phyloP scores from a whole-genome alignment of 2,113 vertebrate genomes.

The Cygnus buccinator region DNA sequence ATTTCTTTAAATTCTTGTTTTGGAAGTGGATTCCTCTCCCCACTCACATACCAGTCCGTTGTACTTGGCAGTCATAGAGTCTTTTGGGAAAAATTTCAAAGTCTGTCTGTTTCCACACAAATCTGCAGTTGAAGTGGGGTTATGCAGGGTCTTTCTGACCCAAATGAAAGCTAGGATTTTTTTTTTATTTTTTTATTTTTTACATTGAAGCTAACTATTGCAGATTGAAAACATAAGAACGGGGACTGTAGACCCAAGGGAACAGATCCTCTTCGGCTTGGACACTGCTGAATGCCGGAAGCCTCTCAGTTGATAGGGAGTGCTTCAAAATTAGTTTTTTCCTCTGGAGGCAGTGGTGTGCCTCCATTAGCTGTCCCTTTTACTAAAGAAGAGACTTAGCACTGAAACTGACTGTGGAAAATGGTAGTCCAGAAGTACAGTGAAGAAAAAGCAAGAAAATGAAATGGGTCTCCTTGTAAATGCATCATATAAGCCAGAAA shows the following conservation, averaged over 20 bases:
- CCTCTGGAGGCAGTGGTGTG: not conserved
- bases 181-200: not conserved
- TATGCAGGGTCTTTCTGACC: not conserved
- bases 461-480: not conserved
- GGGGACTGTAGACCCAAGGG: not conserved
- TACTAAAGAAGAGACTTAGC: not conserved
- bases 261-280: not conserved
- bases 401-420: not conserved
- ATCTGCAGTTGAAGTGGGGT: not conserved
- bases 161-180: not conserved
- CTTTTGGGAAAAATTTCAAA: not conserved
- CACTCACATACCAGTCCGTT: not conserved
- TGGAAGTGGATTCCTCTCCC: not conserved
- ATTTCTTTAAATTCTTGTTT: not conserved
- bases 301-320: not conserved
- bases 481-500: not conserved
- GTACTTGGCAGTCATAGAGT: not conserved
- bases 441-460: not conserved
- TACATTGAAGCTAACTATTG: not conserved
- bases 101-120: not conserved
- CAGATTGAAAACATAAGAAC: not conserved
- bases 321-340: not conserved
- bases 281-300: not conserved
- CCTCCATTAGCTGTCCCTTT: not conserved
- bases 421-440: accelerated